Evolutionary conservation across 2,113 vertebrate genomes (phyloP).

Genomic region (Mystacornis crossleyi): DNA sequence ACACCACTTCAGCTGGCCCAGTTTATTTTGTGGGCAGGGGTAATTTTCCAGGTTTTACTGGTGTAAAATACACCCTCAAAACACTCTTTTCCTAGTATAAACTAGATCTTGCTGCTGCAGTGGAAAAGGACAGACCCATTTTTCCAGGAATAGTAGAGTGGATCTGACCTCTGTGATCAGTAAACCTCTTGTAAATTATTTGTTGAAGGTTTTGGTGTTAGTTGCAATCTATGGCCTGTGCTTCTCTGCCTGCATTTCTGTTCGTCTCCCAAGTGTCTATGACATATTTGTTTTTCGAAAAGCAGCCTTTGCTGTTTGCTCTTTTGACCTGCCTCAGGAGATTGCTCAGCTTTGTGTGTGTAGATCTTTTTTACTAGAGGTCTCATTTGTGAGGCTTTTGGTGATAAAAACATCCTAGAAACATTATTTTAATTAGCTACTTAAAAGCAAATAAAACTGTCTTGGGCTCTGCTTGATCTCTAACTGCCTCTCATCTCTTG

Average conservation of each 20-base stretch:
- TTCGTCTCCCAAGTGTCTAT: background rate
- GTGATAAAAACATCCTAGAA: background rate
- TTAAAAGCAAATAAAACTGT: background rate
- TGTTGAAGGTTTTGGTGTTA: slow-evolving; percentile 5
- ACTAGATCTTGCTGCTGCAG: background rate
- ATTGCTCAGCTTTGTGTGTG: background rate
- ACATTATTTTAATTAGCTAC: background rate
- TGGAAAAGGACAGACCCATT: background rate
- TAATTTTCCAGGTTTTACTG: no score
- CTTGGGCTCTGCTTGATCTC: background rate
- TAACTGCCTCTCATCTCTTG: background rate
- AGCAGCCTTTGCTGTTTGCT: background rate
- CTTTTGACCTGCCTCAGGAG: background rate
- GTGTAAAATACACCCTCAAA: background rate
- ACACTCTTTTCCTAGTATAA: background rate
- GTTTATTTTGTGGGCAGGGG: background rate
- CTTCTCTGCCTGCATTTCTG: background rate
- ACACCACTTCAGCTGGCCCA: background rate
- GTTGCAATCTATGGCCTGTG: background rate
- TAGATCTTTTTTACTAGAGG: background rate
- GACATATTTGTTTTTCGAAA: background rate
- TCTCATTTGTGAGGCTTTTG: background rate
- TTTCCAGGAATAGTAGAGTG: background rate
- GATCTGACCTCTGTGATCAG: background rate
- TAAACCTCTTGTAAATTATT: slow-evolving; percentile 9